Percentiles rank a stretch among this genome's conserved stretches.
phyloP scores from a whole-genome alignment of 2,797 vertebrate species.

The Craterocephalus amniculus region DNA sequence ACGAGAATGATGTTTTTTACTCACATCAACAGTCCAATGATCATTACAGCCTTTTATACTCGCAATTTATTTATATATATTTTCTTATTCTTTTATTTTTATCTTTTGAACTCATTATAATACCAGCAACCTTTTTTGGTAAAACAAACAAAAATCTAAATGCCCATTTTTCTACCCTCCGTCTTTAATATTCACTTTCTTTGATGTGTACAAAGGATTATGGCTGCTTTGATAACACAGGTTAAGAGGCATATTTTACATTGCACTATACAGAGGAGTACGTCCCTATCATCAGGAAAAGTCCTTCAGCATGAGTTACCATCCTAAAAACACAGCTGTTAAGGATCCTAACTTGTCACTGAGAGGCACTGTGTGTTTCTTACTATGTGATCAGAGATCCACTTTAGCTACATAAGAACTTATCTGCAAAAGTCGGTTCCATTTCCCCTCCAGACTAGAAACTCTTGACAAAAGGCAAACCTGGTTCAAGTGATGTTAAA shows the following conservation, averaged over 20 bases:
- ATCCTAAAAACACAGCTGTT: neutral
- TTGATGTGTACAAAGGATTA: neutral
- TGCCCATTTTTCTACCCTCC: neutral
- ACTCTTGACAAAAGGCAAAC: neutral
- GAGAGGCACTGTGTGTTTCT: neutral
- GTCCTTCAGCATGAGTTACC: neutral
- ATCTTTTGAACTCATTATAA: neutral
- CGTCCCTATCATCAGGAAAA: conserved; percentile 1
- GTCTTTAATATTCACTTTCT: neutral
- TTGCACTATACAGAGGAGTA: neutral
- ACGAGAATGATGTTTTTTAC: too few species aligned
- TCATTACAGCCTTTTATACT: neutral
- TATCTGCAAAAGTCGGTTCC: neutral
- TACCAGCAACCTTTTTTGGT: neutral
- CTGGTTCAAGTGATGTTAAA: neutral
- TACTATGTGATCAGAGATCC: neutral
- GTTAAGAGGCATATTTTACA: neutral
- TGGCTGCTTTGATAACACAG: neutral
- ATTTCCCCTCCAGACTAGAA: neutral
- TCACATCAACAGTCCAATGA: too few species aligned
- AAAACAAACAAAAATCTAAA: neutral
- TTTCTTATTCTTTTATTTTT: too few species aligned
- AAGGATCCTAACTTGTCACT: neutral
- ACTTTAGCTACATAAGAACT: neutral
- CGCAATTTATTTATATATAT: neutral